Percentiles rank a stretch among this genome's conserved stretches.
Conservation (phyloP, 2,888 invertebrate species). For the Pheosia gnoma region DNA sequence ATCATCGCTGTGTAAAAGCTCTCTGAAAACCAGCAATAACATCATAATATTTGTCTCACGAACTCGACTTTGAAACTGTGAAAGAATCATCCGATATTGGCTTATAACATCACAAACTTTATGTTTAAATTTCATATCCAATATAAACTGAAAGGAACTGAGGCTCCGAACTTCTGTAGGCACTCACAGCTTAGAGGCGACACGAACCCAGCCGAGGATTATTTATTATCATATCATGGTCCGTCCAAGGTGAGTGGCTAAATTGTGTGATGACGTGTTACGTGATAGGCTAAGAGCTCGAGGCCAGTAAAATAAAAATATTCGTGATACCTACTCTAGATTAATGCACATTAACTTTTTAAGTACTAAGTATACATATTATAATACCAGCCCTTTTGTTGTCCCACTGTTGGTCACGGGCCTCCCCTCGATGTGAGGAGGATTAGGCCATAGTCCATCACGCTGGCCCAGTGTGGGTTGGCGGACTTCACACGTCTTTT, state of each 20-base stretch:
- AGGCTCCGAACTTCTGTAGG: conserved; percentile 44
- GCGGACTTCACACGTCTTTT: too few species aligned
- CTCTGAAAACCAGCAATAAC: conserved; percentile 23
- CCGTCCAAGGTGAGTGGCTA: conserved; percentile 45
- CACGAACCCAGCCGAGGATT: conserved; percentile 47
- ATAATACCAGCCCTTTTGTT: too few species aligned
- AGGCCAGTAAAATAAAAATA: not conserved
- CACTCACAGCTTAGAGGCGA: conserved; percentile 57
- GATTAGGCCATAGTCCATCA: too few species aligned
- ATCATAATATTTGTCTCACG: conserved; percentile 34
- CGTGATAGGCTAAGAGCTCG: conserved; percentile 18
- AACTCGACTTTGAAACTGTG: conserved; percentile 26
- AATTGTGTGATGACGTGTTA: conserved; percentile 61
- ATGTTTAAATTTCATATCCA: conserved; percentile 63
- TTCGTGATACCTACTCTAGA: too few species aligned
- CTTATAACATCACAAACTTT: conserved; percentile 50
- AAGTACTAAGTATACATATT: too few species aligned
- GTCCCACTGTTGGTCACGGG: too few species aligned
- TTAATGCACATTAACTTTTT: too few species aligned
- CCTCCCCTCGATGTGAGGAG: too few species aligned
- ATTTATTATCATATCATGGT: conserved; percentile 50
- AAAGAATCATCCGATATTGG: conserved; percentile 52
- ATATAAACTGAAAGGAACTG: conserved; percentile 60
- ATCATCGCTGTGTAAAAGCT: too few species aligned
- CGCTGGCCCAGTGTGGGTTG: too few species aligned